Base-by-base conservation (phyloP, 23 tunicate species). In the Trididemnum nubilum region DNA sequence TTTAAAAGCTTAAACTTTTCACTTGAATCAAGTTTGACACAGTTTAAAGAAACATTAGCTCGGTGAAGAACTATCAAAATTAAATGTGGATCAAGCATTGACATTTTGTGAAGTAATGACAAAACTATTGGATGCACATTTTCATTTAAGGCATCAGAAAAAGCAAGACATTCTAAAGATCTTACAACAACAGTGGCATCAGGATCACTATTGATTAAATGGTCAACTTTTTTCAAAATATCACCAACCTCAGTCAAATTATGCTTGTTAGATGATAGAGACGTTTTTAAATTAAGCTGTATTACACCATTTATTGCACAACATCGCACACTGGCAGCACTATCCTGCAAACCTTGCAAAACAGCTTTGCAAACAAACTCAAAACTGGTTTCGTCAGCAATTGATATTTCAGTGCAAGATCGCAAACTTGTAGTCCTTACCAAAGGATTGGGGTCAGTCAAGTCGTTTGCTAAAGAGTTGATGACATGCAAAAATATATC, bases 121-220 rank as follows among this genome's bases (percentile, higher is more conserved):
- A 82, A 26, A 31, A 82, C 19, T 24, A 74, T 22, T 27, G 30
- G 33, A 57, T 82, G 59, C 19, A 64, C 54, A 35, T 24, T 28
- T 23, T 80, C 54, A 19, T 50, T 39, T 31, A 78, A 15, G 0
- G 36, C 30, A 21, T 57, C 40, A 5, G 71, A 44, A 9, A 31
- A 26, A 4, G 80, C 65, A 33, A 82, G 50, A 50, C 87, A 88
- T 23, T 77, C 80, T 26, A 88, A 30, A 31, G 79, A 82, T 34
- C 73, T 57, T 18, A 88, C 83, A 29, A 88, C 83, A 30, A 82
- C 87, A 34, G 82, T 23, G 21, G 93, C 87, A 82, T 88, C 93
- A 36, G 76, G 71, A 39, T 88, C 93, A 31, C 28, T 34, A 12
- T 76, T 33, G 0, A 88, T 65, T 40, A 74, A 64, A 60, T 28